A percentile compares a stretch with the other conserved stretches of the same genome.
These are phyloP conservation scores for Entosphenus tridentatus DNA, from an alignment of 2,113 vertebrate species.

Conservation along the genomic window DNA sequence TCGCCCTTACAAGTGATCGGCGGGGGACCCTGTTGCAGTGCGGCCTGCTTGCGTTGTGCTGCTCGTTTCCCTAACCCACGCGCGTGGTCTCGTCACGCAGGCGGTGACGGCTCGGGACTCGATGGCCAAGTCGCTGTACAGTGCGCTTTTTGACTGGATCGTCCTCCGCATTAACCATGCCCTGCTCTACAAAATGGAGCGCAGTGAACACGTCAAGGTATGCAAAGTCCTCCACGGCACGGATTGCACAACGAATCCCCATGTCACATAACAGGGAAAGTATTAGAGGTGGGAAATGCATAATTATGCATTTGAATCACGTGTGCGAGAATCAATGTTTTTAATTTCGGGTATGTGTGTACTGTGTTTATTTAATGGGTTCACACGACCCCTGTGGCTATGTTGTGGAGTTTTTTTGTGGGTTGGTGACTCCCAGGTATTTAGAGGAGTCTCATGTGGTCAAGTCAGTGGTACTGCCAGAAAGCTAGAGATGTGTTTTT, in stretches of 20 bases:
- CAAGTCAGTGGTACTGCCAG: no score
- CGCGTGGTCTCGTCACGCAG: slow-evolving; percentile 19
- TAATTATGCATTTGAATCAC: background rate
- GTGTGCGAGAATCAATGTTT: background rate
- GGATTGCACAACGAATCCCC: background rate
- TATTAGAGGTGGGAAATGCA: background rate
- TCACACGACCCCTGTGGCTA: no score
- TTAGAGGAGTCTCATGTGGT: no score
- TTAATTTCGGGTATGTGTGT: background rate
- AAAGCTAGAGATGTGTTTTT: no score
- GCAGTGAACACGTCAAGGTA: slow-evolving; percentile 68
- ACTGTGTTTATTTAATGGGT: no score
- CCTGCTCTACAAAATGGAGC: slow-evolving; percentile 62
- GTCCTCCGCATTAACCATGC: slow-evolving; percentile 98
- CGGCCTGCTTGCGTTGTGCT: no score
- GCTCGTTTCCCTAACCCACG: no score
- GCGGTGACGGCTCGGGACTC: slow-evolving; percentile 79
- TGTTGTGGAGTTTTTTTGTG: no score
- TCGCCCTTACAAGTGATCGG: no score
- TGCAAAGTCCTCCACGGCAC: slow-evolving; percentile 1
- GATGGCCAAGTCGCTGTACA: slow-evolving; percentile 89
- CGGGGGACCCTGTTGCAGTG: no score
- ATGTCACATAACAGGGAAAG: background rate
- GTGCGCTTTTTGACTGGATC: slow-evolving; percentile 92
- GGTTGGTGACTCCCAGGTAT: no score